Evolutionary conservation across 2,113 vertebrate genomes (phyloP).

Genomic region (Datnioides undecimradiatus): DNA sequence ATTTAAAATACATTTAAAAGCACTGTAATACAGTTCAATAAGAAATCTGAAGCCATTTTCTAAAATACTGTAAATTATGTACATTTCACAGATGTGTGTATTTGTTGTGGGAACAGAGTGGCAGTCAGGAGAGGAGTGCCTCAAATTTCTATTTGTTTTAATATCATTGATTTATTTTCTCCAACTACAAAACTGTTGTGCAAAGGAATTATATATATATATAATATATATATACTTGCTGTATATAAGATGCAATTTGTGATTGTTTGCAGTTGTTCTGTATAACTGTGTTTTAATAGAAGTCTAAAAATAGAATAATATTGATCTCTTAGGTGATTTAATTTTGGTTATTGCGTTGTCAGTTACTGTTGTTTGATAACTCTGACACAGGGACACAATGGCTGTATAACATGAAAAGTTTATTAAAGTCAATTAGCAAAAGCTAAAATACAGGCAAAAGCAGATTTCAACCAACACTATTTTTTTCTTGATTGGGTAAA

Average conservation of each 20-base stretch:
- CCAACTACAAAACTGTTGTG: constrained; percentile 84
- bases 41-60: constrained; percentile 84
- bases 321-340: constrained; percentile 65
- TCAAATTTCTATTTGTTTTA: constrained; percentile 84
- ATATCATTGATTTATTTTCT: constrained; percentile 79
- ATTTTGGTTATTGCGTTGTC: constrained; percentile 64
- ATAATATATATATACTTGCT: constrained; percentile 84
- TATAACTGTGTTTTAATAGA: constrained; percentile 97
- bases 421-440: constrained; percentile 52
- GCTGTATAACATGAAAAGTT: constrained; percentile 54
- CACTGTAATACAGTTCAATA: constrained; percentile 73
- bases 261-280: constrained; percentile 94
- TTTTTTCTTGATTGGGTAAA: constrained; percentile 29
- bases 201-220: constrained; percentile 74
- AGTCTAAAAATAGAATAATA: constrained; percentile 87
- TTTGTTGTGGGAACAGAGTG: constrained; percentile 76
- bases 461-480: neutral
- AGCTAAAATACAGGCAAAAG: constrained; percentile 43
- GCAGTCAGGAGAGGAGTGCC: constrained; percentile 75
- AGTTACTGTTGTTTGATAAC: constrained; percentile 52
- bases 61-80: constrained; percentile 86
- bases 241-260: constrained; percentile 94
- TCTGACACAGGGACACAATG: constrained; percentile 11
- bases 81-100: constrained; percentile 82
- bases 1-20: constrained; percentile 68